Base-by-base conservation (phyloP, 2,888 invertebrate genomes). In the Apamea epomidion region DNA sequence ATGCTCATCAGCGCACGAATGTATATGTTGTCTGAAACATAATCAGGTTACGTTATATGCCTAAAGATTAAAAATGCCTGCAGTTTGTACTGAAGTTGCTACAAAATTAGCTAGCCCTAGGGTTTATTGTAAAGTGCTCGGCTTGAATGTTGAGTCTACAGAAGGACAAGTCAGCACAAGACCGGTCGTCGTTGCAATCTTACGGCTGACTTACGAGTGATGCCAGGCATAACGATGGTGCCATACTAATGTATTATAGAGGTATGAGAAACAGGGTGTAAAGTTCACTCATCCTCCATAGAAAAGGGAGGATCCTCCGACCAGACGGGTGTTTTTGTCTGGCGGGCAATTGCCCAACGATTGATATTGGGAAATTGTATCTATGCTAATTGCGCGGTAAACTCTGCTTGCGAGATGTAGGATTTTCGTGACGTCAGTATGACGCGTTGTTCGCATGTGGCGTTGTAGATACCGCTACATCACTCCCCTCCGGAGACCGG, bases 31-130 rank as follows among this genome's bases (percentile, higher is more conserved):
- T 67, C 16, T 51, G 51, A 74, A 78, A 80, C 79, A 85, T 76
- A 76, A 64, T 79, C 76, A 71, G 85, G 29, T 73, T 86, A 70
- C 69, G 67, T 70, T n/a, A 29, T 21, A 7, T 29, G 4, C 12
- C 7, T 75, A 7, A 6, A 51, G 16, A 76, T 25, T 42, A 29
- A 75, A 48, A 75, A 58, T n/a, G 18, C 16, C 37, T 42, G 29
- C 21, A 42, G 45, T 71, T 48, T 25, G 72, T 37, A 37, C 12
- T 62, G n/a, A 64, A 64, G 37, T 37, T 4, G n/a, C 64, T 37
- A 37, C 18, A n/a, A 64, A n/a, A 62, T 62, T 21, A 37, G 37
- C 12, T 62, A 25, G 12, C 12, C 12, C n/a, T 51, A 10, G 37
- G 51, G 51, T 42, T 37, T 21, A 51, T 14, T 21, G 37, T 74